A percentile compares a stretch with the other conserved stretches of the same genome.
Conservation (phyloP, 1,140 invertebrate genomes). For the Lethrus apterus region DNA sequence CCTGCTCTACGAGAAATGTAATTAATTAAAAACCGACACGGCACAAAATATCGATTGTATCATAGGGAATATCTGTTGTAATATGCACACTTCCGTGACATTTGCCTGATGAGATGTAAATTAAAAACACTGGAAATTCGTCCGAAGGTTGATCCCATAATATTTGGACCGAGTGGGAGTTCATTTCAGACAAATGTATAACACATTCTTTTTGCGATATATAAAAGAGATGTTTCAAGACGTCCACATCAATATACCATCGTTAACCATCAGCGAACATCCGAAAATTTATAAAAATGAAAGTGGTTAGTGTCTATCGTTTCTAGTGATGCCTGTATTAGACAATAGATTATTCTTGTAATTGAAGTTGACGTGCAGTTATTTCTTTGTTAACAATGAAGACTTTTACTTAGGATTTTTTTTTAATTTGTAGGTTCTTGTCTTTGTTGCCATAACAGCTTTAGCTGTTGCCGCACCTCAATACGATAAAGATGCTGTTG, state of each 20-base stretch:
- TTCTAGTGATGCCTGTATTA: not conserved
- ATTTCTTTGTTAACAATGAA: slow-evolving; percentile 4
- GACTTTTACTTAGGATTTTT: slow-evolving; percentile 28
- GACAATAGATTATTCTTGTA: not conserved
- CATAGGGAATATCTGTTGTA: too few relatives aligned
- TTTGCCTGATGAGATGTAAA: not conserved
- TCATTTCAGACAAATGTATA: too few relatives aligned
- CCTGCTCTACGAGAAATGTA: too few relatives aligned
- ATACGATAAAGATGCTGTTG: slow-evolving; percentile 30
- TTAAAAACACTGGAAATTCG: too few relatives aligned
- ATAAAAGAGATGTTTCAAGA: too few relatives aligned
- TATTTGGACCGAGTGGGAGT: too few relatives aligned
- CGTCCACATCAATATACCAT: too few relatives aligned
- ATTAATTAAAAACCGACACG: too few relatives aligned
- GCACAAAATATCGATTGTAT: too few relatives aligned
- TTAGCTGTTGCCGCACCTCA: slow-evolving; percentile 38
- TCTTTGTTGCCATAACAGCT: slow-evolving; percentile 30
- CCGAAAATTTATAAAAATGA: slow-evolving; percentile 18
- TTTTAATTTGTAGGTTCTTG: slow-evolving; percentile 24
- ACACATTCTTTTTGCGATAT: too few relatives aligned
- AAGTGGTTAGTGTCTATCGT: slow-evolving; percentile 19
- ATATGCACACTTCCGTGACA: not conserved
- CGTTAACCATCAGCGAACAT: too few relatives aligned
- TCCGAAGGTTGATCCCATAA: too few relatives aligned
- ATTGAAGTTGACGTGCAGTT: not conserved